Conservation (phyloP, 35 echinoderm and acorn worm genomes). For the Heliocidaris erythrogramma region DNA sequence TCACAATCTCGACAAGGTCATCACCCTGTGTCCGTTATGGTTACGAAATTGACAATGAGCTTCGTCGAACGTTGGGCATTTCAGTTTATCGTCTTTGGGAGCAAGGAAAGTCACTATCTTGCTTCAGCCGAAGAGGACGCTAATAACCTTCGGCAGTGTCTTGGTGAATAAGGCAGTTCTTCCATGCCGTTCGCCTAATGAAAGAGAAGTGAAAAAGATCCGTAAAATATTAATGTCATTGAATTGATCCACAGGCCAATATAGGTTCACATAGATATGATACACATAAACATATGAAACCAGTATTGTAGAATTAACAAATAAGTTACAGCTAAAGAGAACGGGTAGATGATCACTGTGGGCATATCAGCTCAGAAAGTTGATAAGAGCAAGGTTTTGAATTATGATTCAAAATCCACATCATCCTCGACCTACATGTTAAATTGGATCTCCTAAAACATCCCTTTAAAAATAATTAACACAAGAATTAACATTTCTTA, state of each 20-base stretch:
- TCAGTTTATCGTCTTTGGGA: background rate
- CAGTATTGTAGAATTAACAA: background rate
- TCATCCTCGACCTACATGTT: no score
- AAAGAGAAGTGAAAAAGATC: background rate
- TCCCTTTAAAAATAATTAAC: background rate
- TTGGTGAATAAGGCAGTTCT: conserved; percentile 1
- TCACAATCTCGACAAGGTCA: no score
- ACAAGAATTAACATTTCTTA: background rate
- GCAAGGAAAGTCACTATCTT: background rate
- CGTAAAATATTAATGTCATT: background rate
- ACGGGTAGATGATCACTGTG: background rate
- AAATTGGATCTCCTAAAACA: no score
- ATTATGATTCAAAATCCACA: no score
- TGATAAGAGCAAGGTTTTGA: background rate
- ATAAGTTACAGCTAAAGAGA: background rate
- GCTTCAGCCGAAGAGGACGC: background rate
- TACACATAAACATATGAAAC: background rate
- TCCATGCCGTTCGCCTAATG: conserved; percentile 17
- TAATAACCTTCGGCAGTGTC: background rate
- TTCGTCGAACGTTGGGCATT: background rate
- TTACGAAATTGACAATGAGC: background rate
- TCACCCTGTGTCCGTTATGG: background rate
- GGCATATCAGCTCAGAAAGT: background rate
- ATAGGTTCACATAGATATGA: background rate
- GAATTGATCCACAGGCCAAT: background rate